These are phyloP conservation scores for Tapirus indicus DNA, from an alignment of 2,797 vertebrate genomes.

Conservation along the genomic window DNA sequence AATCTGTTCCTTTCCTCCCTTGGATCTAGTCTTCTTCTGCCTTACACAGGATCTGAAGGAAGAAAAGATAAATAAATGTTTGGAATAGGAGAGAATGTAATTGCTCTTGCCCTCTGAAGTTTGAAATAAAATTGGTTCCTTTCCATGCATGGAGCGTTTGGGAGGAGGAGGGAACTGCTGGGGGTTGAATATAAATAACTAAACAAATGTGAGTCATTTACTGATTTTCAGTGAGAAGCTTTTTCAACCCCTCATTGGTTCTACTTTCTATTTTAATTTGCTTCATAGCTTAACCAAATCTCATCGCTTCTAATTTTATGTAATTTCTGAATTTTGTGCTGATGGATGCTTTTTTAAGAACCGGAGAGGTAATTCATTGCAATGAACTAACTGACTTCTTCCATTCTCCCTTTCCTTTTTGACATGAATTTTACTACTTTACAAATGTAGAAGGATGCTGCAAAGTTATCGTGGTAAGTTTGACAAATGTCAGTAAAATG, in stretches of 20 bases:
- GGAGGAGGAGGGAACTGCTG: neutral
- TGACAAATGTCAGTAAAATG: slow-evolving; percentile 44
- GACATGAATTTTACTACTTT: slow-evolving; percentile 68
- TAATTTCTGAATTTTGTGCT: slow-evolving; percentile 70
- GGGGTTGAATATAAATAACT: neutral
- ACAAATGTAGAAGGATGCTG: slow-evolving; percentile 60
- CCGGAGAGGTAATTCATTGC: slow-evolving; percentile 75
- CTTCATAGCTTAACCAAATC: slow-evolving; percentile 68
- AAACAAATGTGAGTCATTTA: neutral
- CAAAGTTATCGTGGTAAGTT: neutral
- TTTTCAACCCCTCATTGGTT: slow-evolving; percentile 77
- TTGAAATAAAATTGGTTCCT: slow-evolving; percentile 25
- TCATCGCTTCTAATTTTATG: neutral
- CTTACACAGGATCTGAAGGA: slow-evolving; percentile 81
- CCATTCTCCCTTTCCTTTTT: neutral
- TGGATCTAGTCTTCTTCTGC: slow-evolving; percentile 81
- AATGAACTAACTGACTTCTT: slow-evolving; percentile 79
- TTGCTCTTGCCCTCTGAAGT: neutral
- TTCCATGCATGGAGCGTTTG: neutral
- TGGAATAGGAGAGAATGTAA: neutral
- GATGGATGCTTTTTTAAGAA: slow-evolving; percentile 71
- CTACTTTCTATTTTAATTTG: slow-evolving; percentile 63
- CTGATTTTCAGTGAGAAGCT: neutral
- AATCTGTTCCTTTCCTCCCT: slow-evolving; percentile 75
- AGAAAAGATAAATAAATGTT: slow-evolving; percentile 54